Percentiles rank a stretch among this genome's conserved stretches.
phyloP scores from a whole-genome alignment of 2,888 invertebrate species.

The Glomeris marginata region DNA sequence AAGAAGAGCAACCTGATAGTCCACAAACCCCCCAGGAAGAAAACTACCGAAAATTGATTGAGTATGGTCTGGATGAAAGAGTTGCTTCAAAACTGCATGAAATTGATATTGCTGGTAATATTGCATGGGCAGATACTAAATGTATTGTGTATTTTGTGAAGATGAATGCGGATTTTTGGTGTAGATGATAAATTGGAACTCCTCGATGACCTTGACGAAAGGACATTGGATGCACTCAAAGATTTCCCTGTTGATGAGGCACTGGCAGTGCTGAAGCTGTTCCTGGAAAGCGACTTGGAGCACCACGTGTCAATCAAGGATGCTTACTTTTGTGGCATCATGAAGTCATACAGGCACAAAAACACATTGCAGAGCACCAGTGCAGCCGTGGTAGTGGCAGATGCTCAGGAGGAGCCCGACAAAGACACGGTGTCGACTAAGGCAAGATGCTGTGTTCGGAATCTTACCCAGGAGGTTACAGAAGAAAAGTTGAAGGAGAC shows the following conservation, averaged over 20 bases:
- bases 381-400: constrained; percentile 47
- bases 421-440: constrained; percentile 96
- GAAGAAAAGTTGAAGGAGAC: constrained; percentile 92
- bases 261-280: constrained; percentile 69
- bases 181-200: constrained; percentile 65
- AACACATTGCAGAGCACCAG: constrained; percentile 23
- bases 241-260: constrained; percentile 70
- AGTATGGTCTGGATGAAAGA: constrained; percentile 90
- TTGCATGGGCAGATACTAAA: neutral
- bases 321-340: constrained; percentile 96
- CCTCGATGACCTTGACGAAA: constrained; percentile 94
- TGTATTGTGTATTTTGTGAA: neutral
- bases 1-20: constrained; percentile 1
- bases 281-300: constrained; percentile 94
- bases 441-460: constrained; percentile 97
- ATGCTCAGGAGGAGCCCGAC: constrained; percentile 98
- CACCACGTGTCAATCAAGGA: constrained; percentile 99
- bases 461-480: constrained; percentile 90
- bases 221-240: constrained; percentile 94
- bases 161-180: constrained; percentile 10
- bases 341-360: constrained; percentile 92
- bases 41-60: constrained; percentile 85
- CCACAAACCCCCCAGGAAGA: constrained; percentile 36
- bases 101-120: constrained; percentile 79
- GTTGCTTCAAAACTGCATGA: constrained; percentile 89